Conservation (phyloP, 2,797 vertebrate species). For the Gymnodraco acuticeps region DNA sequence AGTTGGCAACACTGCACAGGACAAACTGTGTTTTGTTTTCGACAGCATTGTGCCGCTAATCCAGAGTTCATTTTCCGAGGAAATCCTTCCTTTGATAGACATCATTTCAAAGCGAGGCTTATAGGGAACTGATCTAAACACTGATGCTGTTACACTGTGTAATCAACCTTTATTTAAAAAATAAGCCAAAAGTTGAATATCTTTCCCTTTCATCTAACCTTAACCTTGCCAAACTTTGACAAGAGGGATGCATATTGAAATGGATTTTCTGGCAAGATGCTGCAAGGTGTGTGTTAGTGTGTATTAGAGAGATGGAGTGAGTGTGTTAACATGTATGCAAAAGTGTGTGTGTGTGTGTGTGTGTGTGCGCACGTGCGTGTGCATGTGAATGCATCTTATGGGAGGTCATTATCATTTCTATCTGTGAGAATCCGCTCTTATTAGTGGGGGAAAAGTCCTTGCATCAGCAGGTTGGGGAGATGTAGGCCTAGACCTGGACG, state of each 20-base stretch:
- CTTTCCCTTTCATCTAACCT: slow-evolving; percentile 27
- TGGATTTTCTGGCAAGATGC: slow-evolving; percentile 27
- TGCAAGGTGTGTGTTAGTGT: slow-evolving; percentile 20
- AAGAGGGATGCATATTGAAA: slow-evolving; percentile 69
- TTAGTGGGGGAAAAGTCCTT: slow-evolving; percentile 53
- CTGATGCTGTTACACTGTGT: too few relatives aligned
- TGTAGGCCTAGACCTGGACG: slow-evolving; percentile 30
- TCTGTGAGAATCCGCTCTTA: slow-evolving; percentile 61
- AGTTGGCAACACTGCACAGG: too few relatives aligned
- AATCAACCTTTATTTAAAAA: not conserved
- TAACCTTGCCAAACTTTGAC: slow-evolving; percentile 59
- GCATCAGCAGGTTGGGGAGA: slow-evolving; percentile 62
- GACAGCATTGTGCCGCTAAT: too few relatives aligned
- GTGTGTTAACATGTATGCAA: not conserved
- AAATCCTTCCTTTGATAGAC: too few relatives aligned
- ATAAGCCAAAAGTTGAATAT: not conserved
- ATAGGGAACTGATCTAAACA: too few relatives aligned
- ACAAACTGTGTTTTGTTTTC: too few relatives aligned
- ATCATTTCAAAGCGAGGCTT: too few relatives aligned
- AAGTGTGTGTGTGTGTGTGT: slow-evolving; percentile 3
- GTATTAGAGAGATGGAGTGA: not conserved
- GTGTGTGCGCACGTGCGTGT: slow-evolving; percentile 4
- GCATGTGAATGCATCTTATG: slow-evolving; percentile 72
- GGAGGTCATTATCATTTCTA: slow-evolving; percentile 83
- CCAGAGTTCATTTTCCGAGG: too few relatives aligned